A percentile compares a stretch with the other conserved stretches of the same genome.
Conservation (phyloP, 2,888 invertebrate species). For the Prosopocoilus inquinatus region DNA sequence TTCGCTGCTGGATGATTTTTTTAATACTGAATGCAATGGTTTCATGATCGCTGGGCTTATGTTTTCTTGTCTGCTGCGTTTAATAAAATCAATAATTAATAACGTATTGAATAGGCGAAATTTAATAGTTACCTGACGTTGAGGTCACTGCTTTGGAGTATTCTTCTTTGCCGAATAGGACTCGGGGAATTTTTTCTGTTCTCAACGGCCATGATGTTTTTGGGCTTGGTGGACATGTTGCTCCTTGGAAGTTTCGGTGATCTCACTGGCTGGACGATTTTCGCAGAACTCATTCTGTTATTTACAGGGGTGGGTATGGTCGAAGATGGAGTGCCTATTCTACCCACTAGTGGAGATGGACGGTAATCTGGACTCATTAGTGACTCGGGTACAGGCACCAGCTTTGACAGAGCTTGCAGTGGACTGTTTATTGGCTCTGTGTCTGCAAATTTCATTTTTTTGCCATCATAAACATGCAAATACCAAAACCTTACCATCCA, state of each 20-base stretch:
- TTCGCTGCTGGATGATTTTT: slow-evolving; percentile 53
- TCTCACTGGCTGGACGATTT: slow-evolving; percentile 22
- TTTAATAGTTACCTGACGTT: slow-evolving; percentile 14
- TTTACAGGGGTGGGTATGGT: slow-evolving; percentile 26
- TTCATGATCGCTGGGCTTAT: slow-evolving; percentile 9
- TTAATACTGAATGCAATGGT: slow-evolving; percentile 37
- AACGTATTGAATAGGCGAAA: no score
- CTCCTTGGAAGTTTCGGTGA: slow-evolving; percentile 35
- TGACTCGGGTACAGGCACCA: slow-evolving; percentile 85
- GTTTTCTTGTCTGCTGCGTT: slow-evolving; percentile 8
- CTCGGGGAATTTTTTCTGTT: slow-evolving; percentile 35
- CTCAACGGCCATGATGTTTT: slow-evolving; percentile 18
- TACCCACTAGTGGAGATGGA: slow-evolving; percentile 39
- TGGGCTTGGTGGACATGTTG: slow-evolving; percentile 18
- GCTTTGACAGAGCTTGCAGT: slow-evolving; percentile 78
- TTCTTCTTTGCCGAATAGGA: slow-evolving; percentile 35
- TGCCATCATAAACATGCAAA: neutral
- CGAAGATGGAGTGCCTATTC: slow-evolving; percentile 26
- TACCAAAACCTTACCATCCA: slow-evolving; percentile 35
- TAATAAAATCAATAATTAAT: no score
- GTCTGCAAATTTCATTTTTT: slow-evolving; percentile 29
- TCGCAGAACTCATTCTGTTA: slow-evolving; percentile 19
- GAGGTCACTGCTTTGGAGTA: slow-evolving; percentile 14
- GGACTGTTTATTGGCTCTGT: slow-evolving; percentile 55
- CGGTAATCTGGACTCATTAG: slow-evolving; percentile 81